Conservation (phyloP, 2,113 vertebrate genomes). For the Zapornia atra region DNA sequence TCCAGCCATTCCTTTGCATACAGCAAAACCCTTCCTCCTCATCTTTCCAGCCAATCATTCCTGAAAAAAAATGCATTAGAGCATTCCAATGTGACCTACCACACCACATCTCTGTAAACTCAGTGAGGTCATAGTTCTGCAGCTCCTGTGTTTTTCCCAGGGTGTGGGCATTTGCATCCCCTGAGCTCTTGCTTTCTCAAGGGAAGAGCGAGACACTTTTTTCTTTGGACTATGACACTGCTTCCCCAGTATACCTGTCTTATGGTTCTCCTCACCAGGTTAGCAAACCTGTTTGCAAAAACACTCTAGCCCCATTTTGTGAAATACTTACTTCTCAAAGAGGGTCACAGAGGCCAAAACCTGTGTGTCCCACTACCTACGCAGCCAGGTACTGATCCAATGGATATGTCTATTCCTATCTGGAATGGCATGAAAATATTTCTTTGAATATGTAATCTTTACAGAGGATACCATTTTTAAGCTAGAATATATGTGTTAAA, state of each 20-base stretch:
- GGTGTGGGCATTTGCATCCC: neutral
- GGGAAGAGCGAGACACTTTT: neutral
- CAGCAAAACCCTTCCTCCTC: neutral
- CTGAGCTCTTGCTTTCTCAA: neutral
- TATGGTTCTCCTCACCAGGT: neutral
- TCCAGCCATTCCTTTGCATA: neutral
- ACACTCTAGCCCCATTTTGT: neutral
- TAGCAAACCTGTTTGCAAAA: neutral
- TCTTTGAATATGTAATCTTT: neutral
- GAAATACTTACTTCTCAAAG: neutral
- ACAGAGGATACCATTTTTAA: neutral
- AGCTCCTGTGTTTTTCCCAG: neutral
- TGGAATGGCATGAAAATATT: neutral
- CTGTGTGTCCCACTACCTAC: neutral
- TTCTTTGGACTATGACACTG: neutral
- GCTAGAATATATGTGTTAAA: neutral
- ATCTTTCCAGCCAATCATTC: neutral
- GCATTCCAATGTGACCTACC: neutral
- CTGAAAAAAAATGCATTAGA: neutral
- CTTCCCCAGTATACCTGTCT: fast-evolving
- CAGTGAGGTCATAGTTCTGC: neutral
- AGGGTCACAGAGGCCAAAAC: neutral
- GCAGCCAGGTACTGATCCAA: fast-evolving
- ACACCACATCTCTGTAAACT: neutral
- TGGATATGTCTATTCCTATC: neutral